Evolutionary conservation across 2,888 invertebrate genomes (phyloP), one percentile per base, ranked within the genome.

Genomic region (Watsonalla binaria): DNA sequence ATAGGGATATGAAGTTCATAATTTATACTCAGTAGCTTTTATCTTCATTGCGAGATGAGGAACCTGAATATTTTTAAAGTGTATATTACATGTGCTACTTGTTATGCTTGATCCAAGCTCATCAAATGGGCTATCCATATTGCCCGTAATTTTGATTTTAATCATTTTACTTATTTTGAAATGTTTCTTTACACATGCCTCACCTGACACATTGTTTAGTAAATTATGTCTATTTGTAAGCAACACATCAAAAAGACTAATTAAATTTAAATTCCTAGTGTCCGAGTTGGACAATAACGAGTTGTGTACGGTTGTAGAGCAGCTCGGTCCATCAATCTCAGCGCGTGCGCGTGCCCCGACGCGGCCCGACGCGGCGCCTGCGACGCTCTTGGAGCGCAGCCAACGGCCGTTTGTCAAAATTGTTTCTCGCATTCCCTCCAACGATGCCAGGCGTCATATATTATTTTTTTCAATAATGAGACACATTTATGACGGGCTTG

Each of bases 401-500:
- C 63, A 66, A 46, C 52, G 55, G 33, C 62, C 52, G 60, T 64
- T 51, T 60, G 59, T 65, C 63, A 65, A 60, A 45, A 57, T 62
- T 61, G 61, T 64, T 64, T 54, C 52, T 57, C 51, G 50, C 45
- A 58, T 57, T 57, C 57, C 51, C 58, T 59, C 24, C 24, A 24
- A 52, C 52, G 52, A 54, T 35, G 47, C 47, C 54, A 54, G 51
- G 39, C 34, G 50, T 39, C 15, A 45, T 63, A 66, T 68, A 72
- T 72, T 72, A 66, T 66, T 49, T 74, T 68, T 66, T 49, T 58
- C 56, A 55, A 62, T 64, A 59, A 63, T 66, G 65, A 58, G 62
- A 62, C 62, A 61, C 59, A 53, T 66, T 64, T 54, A 58, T 62
- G 63, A 59, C 58, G 47, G 55, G 14, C 13, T 15, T 15, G 14